Evolutionary conservation across 2,888 invertebrate species (phyloP).

Genomic region (Sinhomidia bicolor): DNA sequence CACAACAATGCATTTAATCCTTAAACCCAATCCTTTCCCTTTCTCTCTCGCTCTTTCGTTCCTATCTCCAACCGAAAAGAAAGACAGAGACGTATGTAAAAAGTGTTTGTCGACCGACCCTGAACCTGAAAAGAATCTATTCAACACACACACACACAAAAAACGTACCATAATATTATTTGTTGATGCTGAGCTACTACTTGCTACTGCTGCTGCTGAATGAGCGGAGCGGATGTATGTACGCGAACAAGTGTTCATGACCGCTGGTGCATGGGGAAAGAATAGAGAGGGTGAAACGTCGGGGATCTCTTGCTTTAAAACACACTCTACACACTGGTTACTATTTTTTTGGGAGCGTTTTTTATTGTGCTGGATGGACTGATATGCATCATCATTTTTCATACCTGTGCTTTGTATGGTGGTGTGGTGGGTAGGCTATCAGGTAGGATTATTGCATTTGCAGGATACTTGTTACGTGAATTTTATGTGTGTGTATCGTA

Average conservation of each 20-base stretch:
- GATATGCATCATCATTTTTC: too few relatives aligned
- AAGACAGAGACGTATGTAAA: too few relatives aligned
- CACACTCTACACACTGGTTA: too few relatives aligned
- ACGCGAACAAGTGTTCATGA: constrained; percentile 41
- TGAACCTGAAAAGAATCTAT: constrained; percentile 80
- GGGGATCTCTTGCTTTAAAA: too few relatives aligned
- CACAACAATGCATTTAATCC: neutral
- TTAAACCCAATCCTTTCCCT: constrained; percentile 12
- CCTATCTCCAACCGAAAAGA: constrained; percentile 1
- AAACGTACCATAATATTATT: constrained; percentile 5
- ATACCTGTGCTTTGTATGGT: too few relatives aligned
- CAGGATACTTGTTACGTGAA: neutral
- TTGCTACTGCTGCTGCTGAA: too few relatives aligned
- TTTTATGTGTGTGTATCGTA: neutral
- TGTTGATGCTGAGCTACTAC: neutral
- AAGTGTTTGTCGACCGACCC: constrained; percentile 53
- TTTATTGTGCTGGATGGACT: too few relatives aligned
- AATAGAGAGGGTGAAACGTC: too few relatives aligned
- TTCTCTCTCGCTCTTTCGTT: neutral
- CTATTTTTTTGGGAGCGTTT: too few relatives aligned
- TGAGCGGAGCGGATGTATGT: neutral
- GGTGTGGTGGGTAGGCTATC: too few relatives aligned
- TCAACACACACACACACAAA: too few relatives aligned
- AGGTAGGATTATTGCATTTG: neutral
- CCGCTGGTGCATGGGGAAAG: constrained; percentile 19